A percentile compares a stretch with the other conserved stretches of the same genome.
Evolutionary conservation across 2,113 vertebrate species (phyloP).

Genomic region (Leptobrachium leishanense): DNA sequence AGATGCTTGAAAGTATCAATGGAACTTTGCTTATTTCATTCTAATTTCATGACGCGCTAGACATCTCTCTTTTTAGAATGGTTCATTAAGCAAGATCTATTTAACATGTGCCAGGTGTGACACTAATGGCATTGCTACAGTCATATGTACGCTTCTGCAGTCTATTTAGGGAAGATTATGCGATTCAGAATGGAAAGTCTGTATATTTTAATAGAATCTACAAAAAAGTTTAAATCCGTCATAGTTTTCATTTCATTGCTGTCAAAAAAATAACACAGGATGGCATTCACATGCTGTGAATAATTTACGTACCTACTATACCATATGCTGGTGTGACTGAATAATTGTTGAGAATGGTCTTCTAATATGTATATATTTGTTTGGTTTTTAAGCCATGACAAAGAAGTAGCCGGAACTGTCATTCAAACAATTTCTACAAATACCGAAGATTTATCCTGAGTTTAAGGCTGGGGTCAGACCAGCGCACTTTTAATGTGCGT

Average conservation of each 20-base stretch:
- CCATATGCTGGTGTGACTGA: background rate
- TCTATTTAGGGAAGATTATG: constrained; percentile 25
- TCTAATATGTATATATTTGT: too few relatives aligned
- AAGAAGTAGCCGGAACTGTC: too few relatives aligned
- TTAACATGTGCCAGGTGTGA: constrained; percentile 26
- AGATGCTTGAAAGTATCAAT: background rate
- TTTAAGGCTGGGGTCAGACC: too few relatives aligned
- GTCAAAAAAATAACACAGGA: constrained; percentile 7
- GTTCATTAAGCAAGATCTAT: constrained; percentile 18
- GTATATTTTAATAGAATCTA: constrained; percentile 8
- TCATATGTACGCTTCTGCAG: background rate
- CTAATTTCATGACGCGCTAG: constrained; percentile 9
- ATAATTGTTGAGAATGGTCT: background rate
- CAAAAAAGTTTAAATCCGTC: constrained; percentile 15
- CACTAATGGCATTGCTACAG: constrained; percentile 4
- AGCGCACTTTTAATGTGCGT: too few relatives aligned
- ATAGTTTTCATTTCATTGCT: constrained; percentile 17
- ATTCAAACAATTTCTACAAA: too few relatives aligned
- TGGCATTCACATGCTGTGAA: constrained; percentile 2
- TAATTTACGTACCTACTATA: background rate
- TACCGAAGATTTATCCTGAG: too few relatives aligned
- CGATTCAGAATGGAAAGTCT: constrained; percentile 14
- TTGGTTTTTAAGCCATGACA: too few relatives aligned
- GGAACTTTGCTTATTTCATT: background rate
- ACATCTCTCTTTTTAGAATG: constrained; percentile 7